Conservation (phyloP, 1,140 invertebrate species). For the Drosophila fuyamai region DNA sequence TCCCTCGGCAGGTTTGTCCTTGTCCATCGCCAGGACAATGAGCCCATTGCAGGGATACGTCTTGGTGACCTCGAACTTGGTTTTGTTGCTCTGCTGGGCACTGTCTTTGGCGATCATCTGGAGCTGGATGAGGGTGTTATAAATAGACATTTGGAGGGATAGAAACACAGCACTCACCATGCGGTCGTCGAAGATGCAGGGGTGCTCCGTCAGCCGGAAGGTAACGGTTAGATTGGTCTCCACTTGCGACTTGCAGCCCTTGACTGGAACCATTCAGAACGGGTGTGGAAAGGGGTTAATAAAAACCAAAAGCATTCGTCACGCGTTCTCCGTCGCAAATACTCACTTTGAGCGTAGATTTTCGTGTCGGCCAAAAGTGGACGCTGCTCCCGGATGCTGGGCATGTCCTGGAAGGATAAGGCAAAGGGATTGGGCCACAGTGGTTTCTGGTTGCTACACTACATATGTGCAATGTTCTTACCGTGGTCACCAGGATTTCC, state of each 20-base stretch:
- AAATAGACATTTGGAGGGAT: neutral
- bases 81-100: constrained; percentile 28
- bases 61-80: constrained; percentile 11
- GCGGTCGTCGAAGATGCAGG: constrained; percentile 59
- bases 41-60: constrained; percentile 52
- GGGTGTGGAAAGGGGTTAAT: constrained; percentile 1
- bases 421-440: constrained; percentile 21
- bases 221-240: constrained; percentile 55
- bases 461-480: constrained; percentile 36
- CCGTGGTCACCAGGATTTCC: constrained; percentile 58
- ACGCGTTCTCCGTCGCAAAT: constrained; percentile 24
- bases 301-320: constrained; percentile 31
- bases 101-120: constrained; percentile 35
- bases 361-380: constrained; percentile 66
- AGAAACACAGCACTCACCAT: constrained; percentile 27
- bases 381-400: constrained; percentile 61
- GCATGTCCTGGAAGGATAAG: constrained; percentile 30
- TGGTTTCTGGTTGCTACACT: constrained; percentile 3
- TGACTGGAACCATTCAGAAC: constrained; percentile 10
- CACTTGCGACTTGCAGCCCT: constrained; percentile 47
- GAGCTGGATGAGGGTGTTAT: constrained; percentile 23
- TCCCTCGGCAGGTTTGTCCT: constrained; percentile 11
- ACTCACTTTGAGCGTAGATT: constrained; percentile 76
- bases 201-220: constrained; percentile 62
- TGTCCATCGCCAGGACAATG: constrained; percentile 36